Evolutionary conservation across 2,888 invertebrate genomes (phyloP).

Genomic region (Punctoribates punctum): DNA sequence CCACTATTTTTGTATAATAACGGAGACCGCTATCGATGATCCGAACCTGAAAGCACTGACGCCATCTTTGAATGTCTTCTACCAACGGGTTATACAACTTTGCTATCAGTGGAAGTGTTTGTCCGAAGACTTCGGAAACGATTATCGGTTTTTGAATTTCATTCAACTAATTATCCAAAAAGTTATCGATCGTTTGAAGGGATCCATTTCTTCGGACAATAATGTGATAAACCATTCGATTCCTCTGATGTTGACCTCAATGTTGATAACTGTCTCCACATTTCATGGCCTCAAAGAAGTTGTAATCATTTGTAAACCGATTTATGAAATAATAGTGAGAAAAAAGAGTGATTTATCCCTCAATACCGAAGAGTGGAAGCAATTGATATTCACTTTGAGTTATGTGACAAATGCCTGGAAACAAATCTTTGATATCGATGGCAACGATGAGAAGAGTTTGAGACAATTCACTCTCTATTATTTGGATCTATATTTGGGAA

Average conservation of each 20-base stretch:
- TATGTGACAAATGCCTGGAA: not conserved
- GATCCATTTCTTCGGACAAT: not conserved
- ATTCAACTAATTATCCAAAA: not conserved
- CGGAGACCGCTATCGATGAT: conserved; percentile 1
- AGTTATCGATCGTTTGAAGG: not conserved
- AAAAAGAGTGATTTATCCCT: not conserved
- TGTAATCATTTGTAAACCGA: not conserved
- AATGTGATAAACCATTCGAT: not conserved
- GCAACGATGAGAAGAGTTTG: not conserved
- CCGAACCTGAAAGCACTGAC: not conserved
- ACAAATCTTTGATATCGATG: not conserved
- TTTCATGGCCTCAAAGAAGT: conserved; percentile 11
- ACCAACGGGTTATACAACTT: not conserved
- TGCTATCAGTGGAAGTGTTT: conserved; percentile 26
- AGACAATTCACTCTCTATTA: not conserved
- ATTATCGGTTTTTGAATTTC: conserved; percentile 1
- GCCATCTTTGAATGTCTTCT: not conserved
- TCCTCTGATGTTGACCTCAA: not conserved
- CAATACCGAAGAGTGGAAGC: conserved; percentile 1
- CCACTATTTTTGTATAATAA: not conserved
- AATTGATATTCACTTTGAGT: not conserved
- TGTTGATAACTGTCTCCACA: not conserved
- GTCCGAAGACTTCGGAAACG: not conserved
- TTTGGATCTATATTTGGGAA: not conserved
- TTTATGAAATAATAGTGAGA: not conserved